Percentiles rank a stretch among this genome's conserved stretches.
Evolutionary conservation across 2,113 vertebrate species (phyloP).

Genomic region (Chrysemys picta): DNA sequence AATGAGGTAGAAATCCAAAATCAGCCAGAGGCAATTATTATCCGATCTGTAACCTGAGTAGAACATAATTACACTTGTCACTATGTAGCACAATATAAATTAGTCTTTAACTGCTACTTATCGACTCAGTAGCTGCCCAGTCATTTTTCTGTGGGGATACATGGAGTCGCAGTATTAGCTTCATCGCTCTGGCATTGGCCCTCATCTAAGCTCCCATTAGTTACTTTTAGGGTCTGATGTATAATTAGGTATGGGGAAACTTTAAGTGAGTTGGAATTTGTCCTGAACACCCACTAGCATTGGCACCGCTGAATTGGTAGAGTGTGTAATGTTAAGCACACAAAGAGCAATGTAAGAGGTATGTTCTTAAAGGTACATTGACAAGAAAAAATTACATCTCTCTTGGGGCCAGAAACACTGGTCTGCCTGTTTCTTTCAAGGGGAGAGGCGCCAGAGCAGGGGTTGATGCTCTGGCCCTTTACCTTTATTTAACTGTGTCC

Average conservation of each 20-base stretch:
- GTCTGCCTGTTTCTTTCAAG: neutral
- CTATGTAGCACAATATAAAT: slow-evolving; percentile 69
- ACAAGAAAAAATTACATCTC: neutral
- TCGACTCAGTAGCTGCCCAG: slow-evolving; percentile 42
- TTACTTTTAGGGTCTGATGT: neutral
- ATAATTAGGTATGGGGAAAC: slow-evolving; percentile 32
- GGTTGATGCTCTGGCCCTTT: neutral
- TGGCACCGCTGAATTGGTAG: neutral
- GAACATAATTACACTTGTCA: slow-evolving; percentile 71
- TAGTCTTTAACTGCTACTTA: slow-evolving; percentile 63
- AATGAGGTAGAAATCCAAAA: slow-evolving; percentile 37
- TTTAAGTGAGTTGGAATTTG: neutral
- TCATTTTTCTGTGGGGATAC: slow-evolving; percentile 45
- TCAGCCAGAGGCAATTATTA: slow-evolving; percentile 71
- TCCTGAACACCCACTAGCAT: slow-evolving; percentile 1
- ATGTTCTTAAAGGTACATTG: neutral
- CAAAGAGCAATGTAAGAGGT: neutral
- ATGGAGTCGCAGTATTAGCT: slow-evolving; percentile 23
- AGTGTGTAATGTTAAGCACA: slow-evolving; percentile 22
- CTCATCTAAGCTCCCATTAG: slow-evolving; percentile 7
- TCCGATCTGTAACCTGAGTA: slow-evolving; percentile 45
- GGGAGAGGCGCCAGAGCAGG: neutral
- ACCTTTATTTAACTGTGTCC: neutral
- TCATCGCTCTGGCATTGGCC: slow-evolving; percentile 7
- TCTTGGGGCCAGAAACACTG: neutral